These are phyloP conservation scores for Thalassoma bifasciatum DNA, from an alignment of 2,113 vertebrate genomes.

Conservation along the genomic window DNA sequence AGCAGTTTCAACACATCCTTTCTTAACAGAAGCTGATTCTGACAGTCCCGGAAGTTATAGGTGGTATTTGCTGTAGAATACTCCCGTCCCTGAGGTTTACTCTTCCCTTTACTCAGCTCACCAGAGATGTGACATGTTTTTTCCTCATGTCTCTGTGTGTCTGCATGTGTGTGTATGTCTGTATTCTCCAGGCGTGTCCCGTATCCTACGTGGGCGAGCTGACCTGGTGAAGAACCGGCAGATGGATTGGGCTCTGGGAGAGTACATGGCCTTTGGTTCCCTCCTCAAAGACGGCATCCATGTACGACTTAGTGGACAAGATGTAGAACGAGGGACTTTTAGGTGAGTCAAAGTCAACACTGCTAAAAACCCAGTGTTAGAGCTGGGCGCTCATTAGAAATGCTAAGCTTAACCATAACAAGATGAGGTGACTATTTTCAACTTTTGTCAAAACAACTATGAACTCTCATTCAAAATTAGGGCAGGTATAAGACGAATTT, in stretches of 20 bases:
- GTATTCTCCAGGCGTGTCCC: conserved; percentile 85
- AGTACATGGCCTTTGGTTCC: conserved; percentile 93
- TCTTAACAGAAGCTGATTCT: conserved; percentile 6
- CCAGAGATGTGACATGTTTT: background rate
- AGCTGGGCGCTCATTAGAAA: background rate
- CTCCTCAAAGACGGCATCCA: conserved; percentile 93
- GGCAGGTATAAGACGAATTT: too few species aligned
- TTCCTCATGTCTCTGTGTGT: conserved; percentile 13
- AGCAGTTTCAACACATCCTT: conserved; percentile 33
- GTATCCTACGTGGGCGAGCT: conserved; percentile 84
- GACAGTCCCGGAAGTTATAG: conserved; percentile 5
- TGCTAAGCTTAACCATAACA: too few species aligned
- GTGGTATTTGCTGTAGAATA: conserved; percentile 25
- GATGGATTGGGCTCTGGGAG: conserved; percentile 92
- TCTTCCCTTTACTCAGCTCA: background rate
- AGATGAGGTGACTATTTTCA: background rate
- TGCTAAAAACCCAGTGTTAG: background rate
- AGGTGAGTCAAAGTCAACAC: conserved; percentile 80
- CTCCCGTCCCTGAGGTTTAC: background rate
- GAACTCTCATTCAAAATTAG: background rate
- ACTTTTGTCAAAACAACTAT: background rate
- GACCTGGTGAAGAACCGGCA: conserved; percentile 85
- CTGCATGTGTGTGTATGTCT: conserved; percentile 18
- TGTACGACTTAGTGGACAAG: conserved; percentile 91
- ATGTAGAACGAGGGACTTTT: conserved; percentile 93